phyloP scores from a whole-genome alignment of 2,888 invertebrate species.

The Steinernema scapterisci region DNA sequence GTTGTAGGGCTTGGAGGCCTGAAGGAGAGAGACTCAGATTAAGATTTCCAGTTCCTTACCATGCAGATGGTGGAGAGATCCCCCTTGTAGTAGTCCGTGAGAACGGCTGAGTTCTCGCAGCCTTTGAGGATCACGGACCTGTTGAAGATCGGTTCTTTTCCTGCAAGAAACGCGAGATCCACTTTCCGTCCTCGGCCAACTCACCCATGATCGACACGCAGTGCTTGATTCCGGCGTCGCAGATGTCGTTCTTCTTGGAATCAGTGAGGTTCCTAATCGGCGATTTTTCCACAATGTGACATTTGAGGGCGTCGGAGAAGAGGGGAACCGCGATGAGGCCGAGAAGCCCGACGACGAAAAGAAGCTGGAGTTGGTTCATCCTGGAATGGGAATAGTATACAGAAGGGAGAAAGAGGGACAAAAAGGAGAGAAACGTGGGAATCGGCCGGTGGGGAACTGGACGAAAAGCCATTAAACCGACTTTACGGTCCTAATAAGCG shows the following conservation, averaged over 20 bases:
- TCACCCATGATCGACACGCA: background rate
- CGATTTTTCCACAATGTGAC: background rate
- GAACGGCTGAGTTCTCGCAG: too few species aligned
- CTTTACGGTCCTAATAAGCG: background rate
- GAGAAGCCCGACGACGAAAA: background rate
- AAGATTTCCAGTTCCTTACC: too few species aligned
- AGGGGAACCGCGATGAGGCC: background rate
- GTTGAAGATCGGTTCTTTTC: too few species aligned
- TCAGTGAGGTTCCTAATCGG: background rate
- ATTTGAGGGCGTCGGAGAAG: conserved; percentile 9
- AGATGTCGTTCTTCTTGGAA: background rate
- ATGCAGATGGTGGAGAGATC: too few species aligned
- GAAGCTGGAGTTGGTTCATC: background rate
- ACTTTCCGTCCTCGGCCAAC: background rate
- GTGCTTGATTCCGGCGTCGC: background rate
- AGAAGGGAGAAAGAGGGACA: background rate
- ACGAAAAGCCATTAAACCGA: too few species aligned
- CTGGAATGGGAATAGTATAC: background rate
- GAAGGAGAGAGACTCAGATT: too few species aligned
- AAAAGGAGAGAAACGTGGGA: background rate
- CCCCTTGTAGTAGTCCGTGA: too few species aligned
- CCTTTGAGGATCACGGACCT: too few species aligned
- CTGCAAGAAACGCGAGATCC: too few species aligned
- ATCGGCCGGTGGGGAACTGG: background rate
- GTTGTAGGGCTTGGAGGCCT: too few species aligned